A percentile compares a stretch with the other conserved stretches of the same genome.
phyloP scores from a whole-genome alignment of 2,797 vertebrate species.

The Bryconaethiops microstoma region DNA sequence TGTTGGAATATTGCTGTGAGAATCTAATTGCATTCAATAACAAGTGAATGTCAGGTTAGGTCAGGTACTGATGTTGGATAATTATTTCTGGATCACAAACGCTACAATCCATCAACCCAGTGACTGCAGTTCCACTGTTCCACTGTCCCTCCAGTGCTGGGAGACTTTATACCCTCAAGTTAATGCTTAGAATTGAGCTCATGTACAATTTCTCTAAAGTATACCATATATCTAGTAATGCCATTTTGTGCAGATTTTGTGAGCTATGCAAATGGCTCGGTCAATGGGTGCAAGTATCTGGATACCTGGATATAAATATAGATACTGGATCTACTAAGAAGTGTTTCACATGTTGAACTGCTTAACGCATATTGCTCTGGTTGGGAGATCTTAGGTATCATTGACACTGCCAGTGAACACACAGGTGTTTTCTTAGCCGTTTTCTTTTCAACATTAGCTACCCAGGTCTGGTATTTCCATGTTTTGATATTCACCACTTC shows the following conservation, averaged over 20 bases:
- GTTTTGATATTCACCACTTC: conserved; percentile 65
- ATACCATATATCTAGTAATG: too few relatives aligned
- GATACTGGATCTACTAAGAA: too few relatives aligned
- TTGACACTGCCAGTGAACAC: not conserved
- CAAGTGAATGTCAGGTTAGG: too few relatives aligned
- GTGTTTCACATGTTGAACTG: not conserved
- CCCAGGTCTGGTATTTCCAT: conserved; percentile 62
- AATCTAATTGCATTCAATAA: too few relatives aligned
- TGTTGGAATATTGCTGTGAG: too few relatives aligned
- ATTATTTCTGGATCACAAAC: too few relatives aligned
- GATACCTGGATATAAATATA: not conserved
- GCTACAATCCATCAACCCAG: too few relatives aligned
- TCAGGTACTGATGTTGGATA: too few relatives aligned
- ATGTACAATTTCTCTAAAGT: too few relatives aligned
- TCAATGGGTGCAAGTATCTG: not conserved
- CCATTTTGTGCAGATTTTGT: too few relatives aligned
- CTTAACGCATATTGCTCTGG: too few relatives aligned
- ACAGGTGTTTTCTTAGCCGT: conserved; percentile 9
- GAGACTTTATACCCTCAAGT: not conserved
- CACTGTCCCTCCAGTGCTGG: not conserved
- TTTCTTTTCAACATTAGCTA: conserved; percentile 60
- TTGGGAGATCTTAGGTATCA: not conserved
- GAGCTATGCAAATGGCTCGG: too few relatives aligned
- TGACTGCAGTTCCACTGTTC: not conserved
- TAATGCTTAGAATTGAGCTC: not conserved